A percentile compares a stretch with the other conserved stretches of the same genome.
Evolutionary conservation across 2,888 invertebrate species (phyloP).

Genomic region (Netelia virgata): DNA sequence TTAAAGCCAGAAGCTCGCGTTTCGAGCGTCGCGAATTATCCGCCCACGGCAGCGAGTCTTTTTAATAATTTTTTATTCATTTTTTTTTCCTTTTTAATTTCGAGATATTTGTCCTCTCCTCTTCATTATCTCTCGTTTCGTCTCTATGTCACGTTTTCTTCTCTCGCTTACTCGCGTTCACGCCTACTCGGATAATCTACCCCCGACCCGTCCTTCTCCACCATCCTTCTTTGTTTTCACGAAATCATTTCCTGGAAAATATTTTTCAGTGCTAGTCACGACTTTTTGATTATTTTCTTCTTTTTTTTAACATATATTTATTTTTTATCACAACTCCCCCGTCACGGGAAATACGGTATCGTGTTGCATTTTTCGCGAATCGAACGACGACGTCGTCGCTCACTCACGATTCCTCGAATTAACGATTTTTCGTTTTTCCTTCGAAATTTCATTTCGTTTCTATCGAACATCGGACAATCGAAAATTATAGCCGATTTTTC

Average conservation of each 20-base stretch:
- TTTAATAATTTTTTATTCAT: conserved; percentile 6
- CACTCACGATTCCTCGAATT: no score
- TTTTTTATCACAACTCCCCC: no score
- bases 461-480: no score
- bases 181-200: conserved; percentile 41
- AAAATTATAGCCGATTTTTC: no score
- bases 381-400: no score
- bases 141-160: not conserved
- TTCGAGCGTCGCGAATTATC: conserved; percentile 6
- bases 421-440: no score
- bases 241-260: conserved; percentile 34
- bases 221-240: not conserved
- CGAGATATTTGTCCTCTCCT: conserved; percentile 12
- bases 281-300: no score
- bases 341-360: no score
- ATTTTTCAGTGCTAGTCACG: not conserved
- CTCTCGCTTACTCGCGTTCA: conserved; percentile 1
- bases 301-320: no score
- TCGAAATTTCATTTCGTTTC: no score
- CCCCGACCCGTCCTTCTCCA: not conserved
- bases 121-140: conserved; percentile 1
- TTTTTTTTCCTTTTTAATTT: conserved; percentile 18
- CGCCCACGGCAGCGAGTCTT: not conserved
- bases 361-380: no score
- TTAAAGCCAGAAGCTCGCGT: no score